phyloP scores from a whole-genome alignment of 2,888 invertebrate genomes.

The Chymomyza caudatula region DNA sequence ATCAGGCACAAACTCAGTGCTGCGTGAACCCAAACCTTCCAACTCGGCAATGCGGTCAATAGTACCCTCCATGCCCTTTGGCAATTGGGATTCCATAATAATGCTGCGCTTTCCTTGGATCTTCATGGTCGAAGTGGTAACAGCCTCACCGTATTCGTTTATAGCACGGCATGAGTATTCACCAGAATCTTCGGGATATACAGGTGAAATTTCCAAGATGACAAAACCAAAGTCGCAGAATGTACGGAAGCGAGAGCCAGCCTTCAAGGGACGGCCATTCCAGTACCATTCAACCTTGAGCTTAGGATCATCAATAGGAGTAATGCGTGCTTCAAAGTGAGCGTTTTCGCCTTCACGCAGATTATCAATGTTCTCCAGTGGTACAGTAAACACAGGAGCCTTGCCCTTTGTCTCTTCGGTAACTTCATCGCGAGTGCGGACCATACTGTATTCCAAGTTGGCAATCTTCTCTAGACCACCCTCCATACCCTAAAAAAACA shows the following conservation, averaged over 20 bases:
- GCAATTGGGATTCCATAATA: slow-evolving; percentile 93
- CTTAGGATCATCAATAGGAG: slow-evolving; percentile 93
- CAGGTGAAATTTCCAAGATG: slow-evolving; percentile 97
- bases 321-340: slow-evolving; percentile 93
- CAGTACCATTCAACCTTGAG: slow-evolving; percentile 96
- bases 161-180: slow-evolving; percentile 93
- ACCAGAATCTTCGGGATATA: slow-evolving; percentile 97
- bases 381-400: slow-evolving; percentile 94
- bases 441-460: slow-evolving; percentile 92
- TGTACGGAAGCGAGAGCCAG: slow-evolving; percentile 95
- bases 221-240: slow-evolving; percentile 99
- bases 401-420: slow-evolving; percentile 87
- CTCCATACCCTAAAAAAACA: slow-evolving; percentile 87
- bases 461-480: slow-evolving; percentile 95
- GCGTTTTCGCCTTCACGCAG: slow-evolving; percentile 94
- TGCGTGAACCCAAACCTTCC: slow-evolving; percentile 88
- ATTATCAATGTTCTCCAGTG: slow-evolving; percentile 90
- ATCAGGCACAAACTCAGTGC: slow-evolving; percentile 84
- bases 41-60: slow-evolving; percentile 95
- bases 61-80: slow-evolving; percentile 95
- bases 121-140: slow-evolving; percentile 92
- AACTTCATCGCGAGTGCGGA: slow-evolving; percentile 86
- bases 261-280: slow-evolving; percentile 92
- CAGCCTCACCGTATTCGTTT: slow-evolving; percentile 94
- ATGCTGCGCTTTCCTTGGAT: slow-evolving; percentile 94